Evolutionary conservation across 2,113 vertebrate genomes (phyloP).

Genomic region (Xyliphius kryptos): DNA sequence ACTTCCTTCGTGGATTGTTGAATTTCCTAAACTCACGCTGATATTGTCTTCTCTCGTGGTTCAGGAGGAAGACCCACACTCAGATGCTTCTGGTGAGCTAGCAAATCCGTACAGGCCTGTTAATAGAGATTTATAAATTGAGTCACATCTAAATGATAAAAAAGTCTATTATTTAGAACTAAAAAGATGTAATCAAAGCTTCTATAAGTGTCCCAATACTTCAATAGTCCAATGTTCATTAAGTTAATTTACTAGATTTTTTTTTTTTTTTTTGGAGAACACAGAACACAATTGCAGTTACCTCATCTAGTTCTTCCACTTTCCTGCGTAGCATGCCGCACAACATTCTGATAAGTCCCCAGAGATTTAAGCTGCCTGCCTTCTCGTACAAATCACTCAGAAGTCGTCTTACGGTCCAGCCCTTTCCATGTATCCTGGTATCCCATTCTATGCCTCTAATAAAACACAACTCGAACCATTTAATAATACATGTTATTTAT

Average conservation of each 20-base stretch:
- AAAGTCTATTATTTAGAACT: too few species aligned
- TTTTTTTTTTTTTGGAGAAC: too few species aligned
- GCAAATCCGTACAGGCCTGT: slow-evolving; percentile 87
- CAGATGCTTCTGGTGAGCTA: slow-evolving; percentile 93
- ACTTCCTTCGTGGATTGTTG: neutral
- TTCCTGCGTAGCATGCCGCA: slow-evolving; percentile 90
- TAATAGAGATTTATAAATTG: neutral
- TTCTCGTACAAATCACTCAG: slow-evolving; percentile 77
- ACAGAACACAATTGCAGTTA: slow-evolving; percentile 44
- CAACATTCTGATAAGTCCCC: slow-evolving; percentile 87
- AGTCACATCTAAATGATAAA: too few species aligned
- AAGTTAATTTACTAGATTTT: too few species aligned
- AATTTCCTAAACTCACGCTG: slow-evolving; percentile 62
- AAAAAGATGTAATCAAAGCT: too few species aligned
- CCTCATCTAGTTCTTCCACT: slow-evolving; percentile 92
- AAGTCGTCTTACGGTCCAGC: slow-evolving; percentile 70
- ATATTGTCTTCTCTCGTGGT: slow-evolving; percentile 89
- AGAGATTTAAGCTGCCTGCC: slow-evolving; percentile 73
- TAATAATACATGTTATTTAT: too few species aligned
- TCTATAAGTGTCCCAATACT: too few species aligned
- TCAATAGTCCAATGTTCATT: too few species aligned
- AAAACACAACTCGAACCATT: neutral
- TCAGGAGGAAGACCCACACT: slow-evolving; percentile 90
- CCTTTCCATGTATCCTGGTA: slow-evolving; percentile 68
- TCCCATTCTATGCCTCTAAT: slow-evolving; percentile 87